Conservation (phyloP, 1,140 invertebrate genomes). For the Orchestia grillus region DNA sequence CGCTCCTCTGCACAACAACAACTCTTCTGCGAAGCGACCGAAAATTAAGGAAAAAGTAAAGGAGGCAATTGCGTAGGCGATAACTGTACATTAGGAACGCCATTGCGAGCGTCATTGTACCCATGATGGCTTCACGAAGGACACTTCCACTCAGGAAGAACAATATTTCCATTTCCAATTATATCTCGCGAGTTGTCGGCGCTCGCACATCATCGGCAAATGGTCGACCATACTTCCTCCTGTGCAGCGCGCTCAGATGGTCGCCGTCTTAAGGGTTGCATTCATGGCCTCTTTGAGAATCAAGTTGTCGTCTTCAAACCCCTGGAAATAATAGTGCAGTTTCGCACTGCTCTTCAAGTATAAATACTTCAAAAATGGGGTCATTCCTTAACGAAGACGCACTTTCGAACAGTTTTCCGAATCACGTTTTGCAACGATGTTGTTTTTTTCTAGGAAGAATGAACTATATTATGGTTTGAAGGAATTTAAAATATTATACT, state of each 20-base stretch:
- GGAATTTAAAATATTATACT: neutral
- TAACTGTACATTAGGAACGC: constrained; percentile 54
- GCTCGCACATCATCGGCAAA: constrained; percentile 44
- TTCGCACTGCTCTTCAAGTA: neutral
- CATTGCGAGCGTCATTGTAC: constrained; percentile 51
- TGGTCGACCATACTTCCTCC: constrained; percentile 25
- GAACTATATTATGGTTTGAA: neutral
- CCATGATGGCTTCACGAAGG: constrained; percentile 51
- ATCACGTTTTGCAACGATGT: neutral
- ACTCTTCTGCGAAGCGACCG: constrained; percentile 20
- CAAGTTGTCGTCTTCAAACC: neutral
- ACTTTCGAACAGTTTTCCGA: neutral
- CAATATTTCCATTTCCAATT: constrained; percentile 57
- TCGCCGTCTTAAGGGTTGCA: neutral
- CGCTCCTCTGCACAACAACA: neutral
- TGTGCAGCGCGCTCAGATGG: neutral
- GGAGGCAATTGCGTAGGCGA: constrained; percentile 41
- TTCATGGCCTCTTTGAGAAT: constrained; percentile 3
- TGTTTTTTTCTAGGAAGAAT: neutral
- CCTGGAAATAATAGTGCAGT: neutral
- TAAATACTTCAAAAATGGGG: neutral
- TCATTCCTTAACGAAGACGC: neutral
- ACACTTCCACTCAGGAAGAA: constrained; percentile 52
- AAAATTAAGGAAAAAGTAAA: constrained; percentile 54
- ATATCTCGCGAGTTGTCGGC: constrained; percentile 30